Percentiles rank a stretch among this genome's conserved stretches.
Evolutionary conservation across 2,888 invertebrate species (phyloP).

Genomic region (Drosophila peninsularis): DNA sequence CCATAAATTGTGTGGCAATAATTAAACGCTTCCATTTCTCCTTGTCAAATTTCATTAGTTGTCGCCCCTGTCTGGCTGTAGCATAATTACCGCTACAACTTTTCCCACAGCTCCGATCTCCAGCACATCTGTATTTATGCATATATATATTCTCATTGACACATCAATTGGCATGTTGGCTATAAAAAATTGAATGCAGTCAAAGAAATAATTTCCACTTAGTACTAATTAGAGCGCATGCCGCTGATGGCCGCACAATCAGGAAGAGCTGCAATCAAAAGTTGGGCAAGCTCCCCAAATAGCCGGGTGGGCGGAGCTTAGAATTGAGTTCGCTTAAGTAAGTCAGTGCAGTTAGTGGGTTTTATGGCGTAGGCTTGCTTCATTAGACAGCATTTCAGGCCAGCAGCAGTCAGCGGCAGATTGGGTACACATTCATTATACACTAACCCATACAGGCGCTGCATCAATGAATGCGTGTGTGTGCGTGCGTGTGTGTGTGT

Average conservation of each 20-base stretch:
- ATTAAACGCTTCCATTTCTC: slow-evolving; percentile 69
- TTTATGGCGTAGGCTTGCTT: slow-evolving; percentile 74
- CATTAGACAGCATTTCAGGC: slow-evolving; percentile 73
- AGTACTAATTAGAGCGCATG: slow-evolving; percentile 74
- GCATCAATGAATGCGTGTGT: slow-evolving; percentile 10
- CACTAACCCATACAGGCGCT: slow-evolving; percentile 28
- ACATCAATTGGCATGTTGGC: slow-evolving; percentile 61
- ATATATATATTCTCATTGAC: slow-evolving; percentile 34
- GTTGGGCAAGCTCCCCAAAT: neutral
- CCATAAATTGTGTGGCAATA: slow-evolving; percentile 74
- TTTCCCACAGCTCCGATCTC: slow-evolving; percentile 40
- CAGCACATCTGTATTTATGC: neutral
- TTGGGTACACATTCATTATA: slow-evolving; percentile 70
- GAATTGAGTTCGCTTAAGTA: slow-evolving; percentile 66
- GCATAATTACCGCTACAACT: slow-evolving; percentile 58
- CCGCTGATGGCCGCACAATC: slow-evolving; percentile 54
- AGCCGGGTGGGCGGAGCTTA: slow-evolving; percentile 5
- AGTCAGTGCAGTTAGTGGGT: slow-evolving; percentile 76
- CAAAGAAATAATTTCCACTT: slow-evolving; percentile 78
- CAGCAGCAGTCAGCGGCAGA: slow-evolving; percentile 74
- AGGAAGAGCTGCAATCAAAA: slow-evolving; percentile 4
- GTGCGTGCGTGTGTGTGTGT: slow-evolving; percentile 44
- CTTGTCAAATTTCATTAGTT: slow-evolving; percentile 66
- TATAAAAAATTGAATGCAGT: slow-evolving; percentile 62
- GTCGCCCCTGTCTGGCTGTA: slow-evolving; percentile 31